Base-by-base conservation (phyloP, 2,797 vertebrate species). In the Sebastes melanostomus region DNA sequence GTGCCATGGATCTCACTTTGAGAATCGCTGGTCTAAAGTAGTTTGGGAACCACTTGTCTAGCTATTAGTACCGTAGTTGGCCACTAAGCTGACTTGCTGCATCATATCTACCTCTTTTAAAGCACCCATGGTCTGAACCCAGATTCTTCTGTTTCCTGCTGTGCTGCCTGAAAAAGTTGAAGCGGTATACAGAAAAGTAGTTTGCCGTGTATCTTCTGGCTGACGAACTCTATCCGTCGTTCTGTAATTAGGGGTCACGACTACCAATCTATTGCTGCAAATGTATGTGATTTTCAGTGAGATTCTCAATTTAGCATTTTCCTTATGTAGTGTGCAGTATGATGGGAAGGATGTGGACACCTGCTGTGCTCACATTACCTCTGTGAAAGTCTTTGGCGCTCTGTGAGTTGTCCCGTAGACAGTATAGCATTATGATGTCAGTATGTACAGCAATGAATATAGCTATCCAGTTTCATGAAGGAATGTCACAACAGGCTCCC, bases 361-460 rank as follows among this genome's bases (percentile, higher is more conserved):
- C 34, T 1, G 14, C 77, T 80, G 69, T 59, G 79, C 22, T 86
- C 34, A 60, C 29, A n/a, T 77, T 78, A 76, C n/a, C 55, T 72
- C 29, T n/a, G 7, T 16, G n/a, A 66, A 66, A 58, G 11, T 58
- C 50, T 38, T 27, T 58, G 52, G 18, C 10, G 29, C 32, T 46
- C 0, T 18, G 54, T 22, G 8, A 66, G 3, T 18, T 69, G 32
- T 78, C 75, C 24, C 74, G 68, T 65, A 78, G 52, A 72, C 65
- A 50, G 24, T 72, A 66, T 61, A 66, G 66, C 80, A 80, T 76
- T 70, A 24, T 66, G 12, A 86, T 77, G 59, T 59, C 36, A n/a
- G 54, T 10, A 16, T 61, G 29, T 36, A 32, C 25, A 75, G 66
- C 67, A 72, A 83, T 80, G 34, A 79, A 75, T 65, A 80, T 66